Conservation (phyloP, 1,140 invertebrate genomes). For the Brachionus rotundiformis region DNA sequence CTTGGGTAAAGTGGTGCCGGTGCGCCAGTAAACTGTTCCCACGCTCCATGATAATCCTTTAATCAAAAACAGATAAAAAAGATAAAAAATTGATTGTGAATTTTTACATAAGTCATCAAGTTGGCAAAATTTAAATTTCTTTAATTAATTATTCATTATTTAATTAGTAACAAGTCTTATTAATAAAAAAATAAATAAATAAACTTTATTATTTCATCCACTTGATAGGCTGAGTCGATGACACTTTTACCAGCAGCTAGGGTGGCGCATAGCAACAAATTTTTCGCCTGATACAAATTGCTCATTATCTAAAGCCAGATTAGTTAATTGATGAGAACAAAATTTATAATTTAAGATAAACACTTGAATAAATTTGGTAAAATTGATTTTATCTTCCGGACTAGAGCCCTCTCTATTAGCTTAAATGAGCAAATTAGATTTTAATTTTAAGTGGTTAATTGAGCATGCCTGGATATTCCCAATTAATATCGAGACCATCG, state of each 20-base stretch:
- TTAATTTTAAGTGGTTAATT: neutral
- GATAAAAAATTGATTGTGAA: neutral
- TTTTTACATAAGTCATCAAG: slow-evolving; percentile 73
- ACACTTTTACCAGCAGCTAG: slow-evolving; percentile 54
- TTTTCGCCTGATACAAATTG: slow-evolving; percentile 52
- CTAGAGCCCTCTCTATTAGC: slow-evolving; percentile 53
- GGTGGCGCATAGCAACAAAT: slow-evolving; percentile 54
- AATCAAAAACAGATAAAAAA: neutral
- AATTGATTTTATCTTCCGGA: slow-evolving; percentile 65
- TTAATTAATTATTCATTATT: too few species aligned
- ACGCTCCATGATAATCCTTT: slow-evolving; percentile 50
- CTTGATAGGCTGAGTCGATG: slow-evolving; percentile 71
- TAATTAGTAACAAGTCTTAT: neutral
- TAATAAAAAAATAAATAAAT: slow-evolving; percentile 52
- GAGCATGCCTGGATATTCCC: slow-evolving; percentile 56
- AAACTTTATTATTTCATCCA: slow-evolving; percentile 77
- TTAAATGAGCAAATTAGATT: neutral
- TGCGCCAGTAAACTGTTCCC: slow-evolving; percentile 33
- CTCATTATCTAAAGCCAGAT: neutral
- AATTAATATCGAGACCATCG: slow-evolving; percentile 55
- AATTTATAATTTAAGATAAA: neutral
- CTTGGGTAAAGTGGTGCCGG: slow-evolving; percentile 13
- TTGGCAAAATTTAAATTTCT: slow-evolving; percentile 92
- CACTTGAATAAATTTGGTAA: slow-evolving; percentile 67
- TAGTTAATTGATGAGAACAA: neutral